Evolutionary conservation across 2,888 invertebrate species (phyloP).

Genomic region (Augochlorella aurata): DNA sequence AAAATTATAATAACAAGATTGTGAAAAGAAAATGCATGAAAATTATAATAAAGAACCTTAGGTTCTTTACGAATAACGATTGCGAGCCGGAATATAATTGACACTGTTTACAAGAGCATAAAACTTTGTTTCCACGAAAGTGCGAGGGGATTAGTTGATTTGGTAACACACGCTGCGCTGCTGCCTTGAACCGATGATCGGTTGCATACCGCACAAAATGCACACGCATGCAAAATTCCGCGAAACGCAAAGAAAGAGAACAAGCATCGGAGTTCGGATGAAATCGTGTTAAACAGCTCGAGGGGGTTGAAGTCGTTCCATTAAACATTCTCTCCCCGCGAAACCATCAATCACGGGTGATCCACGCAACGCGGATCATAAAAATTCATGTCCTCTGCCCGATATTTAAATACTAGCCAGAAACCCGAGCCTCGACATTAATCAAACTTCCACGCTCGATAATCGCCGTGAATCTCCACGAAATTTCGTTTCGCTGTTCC

Average conservation of each 20-base stretch:
- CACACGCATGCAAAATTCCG: background rate
- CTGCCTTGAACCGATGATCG: background rate
- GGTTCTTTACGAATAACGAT: no score
- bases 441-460: background rate
- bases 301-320: constrained; percentile 11
- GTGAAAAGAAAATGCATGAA: no score
- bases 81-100: no score
- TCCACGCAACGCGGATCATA: constrained; percentile 1
- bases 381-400: constrained; percentile 11
- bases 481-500: background rate
- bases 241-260: background rate
- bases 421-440: background rate
- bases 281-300: background rate
- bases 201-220: background rate
- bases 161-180: background rate
- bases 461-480: background rate
- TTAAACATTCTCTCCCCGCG: constrained; percentile 2
- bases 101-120: background rate
- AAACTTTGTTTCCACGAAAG: background rate
- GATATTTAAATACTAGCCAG: background rate
- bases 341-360: constrained; percentile 4
- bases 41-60: no score
- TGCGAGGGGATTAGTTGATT: background rate
- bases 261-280: background rate
- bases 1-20: no score